These are phyloP conservation scores for Chymomyza amoena DNA, from an alignment of 2,888 invertebrate genomes.

Conservation along the genomic window DNA sequence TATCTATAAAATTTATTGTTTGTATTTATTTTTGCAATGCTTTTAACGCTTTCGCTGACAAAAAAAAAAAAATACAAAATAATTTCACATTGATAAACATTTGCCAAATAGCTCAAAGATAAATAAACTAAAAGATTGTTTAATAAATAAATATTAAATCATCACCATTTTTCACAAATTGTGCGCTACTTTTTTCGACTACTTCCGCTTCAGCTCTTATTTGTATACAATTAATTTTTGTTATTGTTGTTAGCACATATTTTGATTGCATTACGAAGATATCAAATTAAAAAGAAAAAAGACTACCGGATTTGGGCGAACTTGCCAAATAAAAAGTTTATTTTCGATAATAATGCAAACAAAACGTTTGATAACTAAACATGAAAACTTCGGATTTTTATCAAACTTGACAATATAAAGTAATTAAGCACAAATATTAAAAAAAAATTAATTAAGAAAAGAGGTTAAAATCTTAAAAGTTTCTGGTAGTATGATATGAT, in stretches of 20 bases:
- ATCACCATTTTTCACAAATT: not conserved
- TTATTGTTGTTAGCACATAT: not conserved
- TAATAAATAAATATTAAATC: not conserved
- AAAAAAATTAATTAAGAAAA: not conserved
- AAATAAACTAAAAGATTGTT: not conserved
- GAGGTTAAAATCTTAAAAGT: no score
- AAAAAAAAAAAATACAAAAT: not conserved
- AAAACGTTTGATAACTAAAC: not conserved
- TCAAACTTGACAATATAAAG: not conserved
- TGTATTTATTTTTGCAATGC: constrained; percentile 34
- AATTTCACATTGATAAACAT: not conserved
- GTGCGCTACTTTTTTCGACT: constrained; percentile 7
- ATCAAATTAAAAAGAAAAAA: not conserved
- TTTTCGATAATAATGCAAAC: not conserved
- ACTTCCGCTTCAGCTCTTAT: not conserved
- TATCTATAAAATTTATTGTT: not conserved
- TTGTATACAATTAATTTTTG: constrained; percentile 10
- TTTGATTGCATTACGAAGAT: not conserved
- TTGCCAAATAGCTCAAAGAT: not conserved
- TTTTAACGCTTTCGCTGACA: constrained; percentile 61
- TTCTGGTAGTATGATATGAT: no score
- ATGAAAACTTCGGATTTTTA: not conserved
- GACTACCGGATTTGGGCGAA: not conserved
- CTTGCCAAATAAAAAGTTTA: not conserved
- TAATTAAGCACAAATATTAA: not conserved